Base-by-base conservation (phyloP, 53 echinoderm and acorn worm genomes). In the Hippasteria phrygiana region DNA sequence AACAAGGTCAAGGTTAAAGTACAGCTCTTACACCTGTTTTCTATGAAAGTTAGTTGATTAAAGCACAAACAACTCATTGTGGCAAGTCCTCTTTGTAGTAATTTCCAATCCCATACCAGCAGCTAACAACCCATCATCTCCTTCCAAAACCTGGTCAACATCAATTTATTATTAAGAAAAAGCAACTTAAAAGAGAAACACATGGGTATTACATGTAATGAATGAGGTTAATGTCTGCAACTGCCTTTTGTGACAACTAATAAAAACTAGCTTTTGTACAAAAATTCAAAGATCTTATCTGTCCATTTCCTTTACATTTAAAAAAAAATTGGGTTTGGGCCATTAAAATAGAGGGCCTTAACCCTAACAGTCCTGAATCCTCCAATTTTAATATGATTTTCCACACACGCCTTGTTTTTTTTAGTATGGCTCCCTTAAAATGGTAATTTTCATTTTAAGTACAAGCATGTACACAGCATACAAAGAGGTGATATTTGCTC, bases 211-310 rank as follows among this genome's bases (percentile, higher is more conserved):
- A 81, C 33, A 78, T 85, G 85, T 85, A 71, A 85, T 42, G 71
- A 85, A 51, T 85, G 71, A 85, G n/a, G 70, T 85, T 78, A 48
- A 85, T 70, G 71, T 85, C 71, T 85, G 85, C 85, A 85, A 85
- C 85, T 85, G 85, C 85, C 85, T 85, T 85, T 85, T 85, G 85
- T 85, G 85, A 85, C 85, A 85, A 85, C 53, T 34, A 82, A 82
- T 78, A 81, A 85, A 85, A 85, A 85, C 51, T 85, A 85, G 85
- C 85, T 71, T 85, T 85, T 85, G 51, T 85, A 85, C 85, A 85
- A 85, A 85, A 85, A 20, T 43, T 5, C 20, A n/a, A 9, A 13
- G 47, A 33, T 10, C 0, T 36, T 7, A 36, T 31, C 77, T n/a
- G 35, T 27, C 7, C 26, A 12, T 41, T 62, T 39, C 59, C 26